A percentile compares a stretch with the other conserved stretches of the same genome.
Conservation (phyloP, 2,888 invertebrate species). For the Clostera curtula region DNA sequence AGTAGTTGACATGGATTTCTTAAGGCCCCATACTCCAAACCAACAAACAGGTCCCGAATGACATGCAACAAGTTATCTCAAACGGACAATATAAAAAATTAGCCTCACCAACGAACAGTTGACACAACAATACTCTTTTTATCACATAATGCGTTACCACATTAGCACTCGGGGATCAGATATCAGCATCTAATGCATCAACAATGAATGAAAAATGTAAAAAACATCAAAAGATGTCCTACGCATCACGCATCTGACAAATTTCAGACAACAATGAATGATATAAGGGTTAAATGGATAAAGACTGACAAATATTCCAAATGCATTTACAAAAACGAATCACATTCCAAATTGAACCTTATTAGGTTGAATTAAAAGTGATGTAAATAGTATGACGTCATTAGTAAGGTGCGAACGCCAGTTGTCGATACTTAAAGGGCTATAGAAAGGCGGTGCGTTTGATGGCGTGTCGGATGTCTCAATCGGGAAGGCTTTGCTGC, state of each 20-base stretch:
- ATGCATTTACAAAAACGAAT: conserved; percentile 10
- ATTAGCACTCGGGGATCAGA: conserved; percentile 44
- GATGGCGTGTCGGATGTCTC: conserved; percentile 68
- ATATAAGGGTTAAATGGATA: conserved; percentile 66
- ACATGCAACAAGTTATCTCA: not conserved
- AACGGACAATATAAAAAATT: conserved; percentile 1
- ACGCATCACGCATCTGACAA: conserved; percentile 67
- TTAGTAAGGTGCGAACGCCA: conserved; percentile 22
- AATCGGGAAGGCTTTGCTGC: conserved; percentile 61
- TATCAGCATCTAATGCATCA: conserved; percentile 54
- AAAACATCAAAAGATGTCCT: conserved; percentile 35
- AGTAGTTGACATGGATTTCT: no score
- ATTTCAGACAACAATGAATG: conserved; percentile 66
- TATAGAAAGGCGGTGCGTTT: conserved; percentile 65
- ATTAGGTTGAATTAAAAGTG: conserved; percentile 10
- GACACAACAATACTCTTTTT: conserved; percentile 16
- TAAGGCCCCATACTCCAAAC: not conserved
- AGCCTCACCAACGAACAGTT: conserved; percentile 12
- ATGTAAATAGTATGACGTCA: conserved; percentile 9
- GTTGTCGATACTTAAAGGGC: conserved; percentile 49
- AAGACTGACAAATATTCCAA: conserved; percentile 30
- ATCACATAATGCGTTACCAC: conserved; percentile 35
- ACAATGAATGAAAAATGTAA: conserved; percentile 30
- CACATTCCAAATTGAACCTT: conserved; percentile 20
- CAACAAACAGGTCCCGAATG: not conserved